phyloP scores from a whole-genome alignment of 2,888 invertebrate genomes.

The Chrysomela aeneicollis region DNA sequence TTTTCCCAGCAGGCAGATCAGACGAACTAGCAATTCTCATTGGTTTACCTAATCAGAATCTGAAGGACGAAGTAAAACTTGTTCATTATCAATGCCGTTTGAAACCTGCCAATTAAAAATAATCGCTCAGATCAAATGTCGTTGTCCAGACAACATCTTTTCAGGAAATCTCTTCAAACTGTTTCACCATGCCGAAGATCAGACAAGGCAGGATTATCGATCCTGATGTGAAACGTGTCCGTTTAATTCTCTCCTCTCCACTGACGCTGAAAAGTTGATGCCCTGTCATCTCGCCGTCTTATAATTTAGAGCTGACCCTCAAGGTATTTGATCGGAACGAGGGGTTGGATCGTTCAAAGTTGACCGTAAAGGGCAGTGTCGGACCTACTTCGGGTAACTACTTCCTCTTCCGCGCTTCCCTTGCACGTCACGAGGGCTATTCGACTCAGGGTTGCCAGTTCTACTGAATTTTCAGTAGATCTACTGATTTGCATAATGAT shows the following conservation, averaged over 20 bases:
- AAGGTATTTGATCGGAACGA: slow-evolving; percentile 43
- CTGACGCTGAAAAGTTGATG: slow-evolving; percentile 24
- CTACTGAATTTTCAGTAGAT: too few relatives aligned
- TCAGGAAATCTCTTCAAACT: background rate
- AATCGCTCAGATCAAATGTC: too few relatives aligned
- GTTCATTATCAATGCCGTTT: too few relatives aligned
- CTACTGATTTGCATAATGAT: too few relatives aligned
- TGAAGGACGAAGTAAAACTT: too few relatives aligned
- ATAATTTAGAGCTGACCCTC: slow-evolving; percentile 43
- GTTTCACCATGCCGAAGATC: background rate
- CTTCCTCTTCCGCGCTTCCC: slow-evolving; percentile 40
- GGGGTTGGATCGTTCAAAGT: slow-evolving; percentile 39
- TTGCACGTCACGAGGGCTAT: slow-evolving; percentile 34
- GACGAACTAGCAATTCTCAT: too few relatives aligned
- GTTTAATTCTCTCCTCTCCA: slow-evolving; percentile 3
- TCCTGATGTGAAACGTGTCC: background rate
- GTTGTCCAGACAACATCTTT: background rate
- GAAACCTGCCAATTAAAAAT: too few relatives aligned
- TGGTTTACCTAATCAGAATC: too few relatives aligned
- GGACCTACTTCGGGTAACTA: slow-evolving; percentile 40
- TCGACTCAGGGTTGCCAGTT: too few relatives aligned
- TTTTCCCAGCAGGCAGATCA: too few relatives aligned
- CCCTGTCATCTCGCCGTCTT: slow-evolving; percentile 37
- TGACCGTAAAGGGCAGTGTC: slow-evolving; percentile 40
- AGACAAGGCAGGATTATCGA: slow-evolving; percentile 14